Conservation (phyloP, 2,113 vertebrate genomes). For the Rhabdornis inornatus region DNA sequence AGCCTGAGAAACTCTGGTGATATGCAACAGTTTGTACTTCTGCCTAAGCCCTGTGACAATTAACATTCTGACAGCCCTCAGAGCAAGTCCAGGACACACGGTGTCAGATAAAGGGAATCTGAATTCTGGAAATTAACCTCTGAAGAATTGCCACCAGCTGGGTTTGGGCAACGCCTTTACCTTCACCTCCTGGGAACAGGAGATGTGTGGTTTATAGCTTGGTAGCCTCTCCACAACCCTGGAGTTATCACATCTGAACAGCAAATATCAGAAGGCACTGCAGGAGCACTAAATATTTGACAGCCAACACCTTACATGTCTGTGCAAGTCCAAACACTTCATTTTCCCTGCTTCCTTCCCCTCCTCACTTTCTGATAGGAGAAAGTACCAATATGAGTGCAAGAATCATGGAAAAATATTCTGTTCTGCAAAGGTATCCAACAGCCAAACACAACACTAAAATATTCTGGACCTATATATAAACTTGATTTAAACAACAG, state of each 20-base stretch:
- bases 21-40: background rate
- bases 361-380: background rate
- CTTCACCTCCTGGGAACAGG: background rate
- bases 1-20: background rate
- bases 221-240: background rate
- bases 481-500: background rate
- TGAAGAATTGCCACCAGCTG: background rate
- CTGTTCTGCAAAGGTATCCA: background rate
- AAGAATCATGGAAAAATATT: background rate
- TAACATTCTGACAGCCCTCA: background rate
- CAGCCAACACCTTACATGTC: background rate
- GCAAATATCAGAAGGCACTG: background rate
- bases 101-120: background rate
- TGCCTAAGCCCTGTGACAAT: background rate
- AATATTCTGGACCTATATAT: background rate
- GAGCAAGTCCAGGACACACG: rapidly evolving
- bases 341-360: background rate
- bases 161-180: background rate
- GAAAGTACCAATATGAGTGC: background rate
- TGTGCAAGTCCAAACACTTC: background rate
- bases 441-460: background rate
- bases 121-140: background rate
- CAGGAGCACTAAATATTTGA: background rate
- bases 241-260: background rate
- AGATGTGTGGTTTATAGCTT: background rate